Evolutionary conservation across 2,888 invertebrate species (phyloP).

Genomic region (Drosophila meridionalis): DNA sequence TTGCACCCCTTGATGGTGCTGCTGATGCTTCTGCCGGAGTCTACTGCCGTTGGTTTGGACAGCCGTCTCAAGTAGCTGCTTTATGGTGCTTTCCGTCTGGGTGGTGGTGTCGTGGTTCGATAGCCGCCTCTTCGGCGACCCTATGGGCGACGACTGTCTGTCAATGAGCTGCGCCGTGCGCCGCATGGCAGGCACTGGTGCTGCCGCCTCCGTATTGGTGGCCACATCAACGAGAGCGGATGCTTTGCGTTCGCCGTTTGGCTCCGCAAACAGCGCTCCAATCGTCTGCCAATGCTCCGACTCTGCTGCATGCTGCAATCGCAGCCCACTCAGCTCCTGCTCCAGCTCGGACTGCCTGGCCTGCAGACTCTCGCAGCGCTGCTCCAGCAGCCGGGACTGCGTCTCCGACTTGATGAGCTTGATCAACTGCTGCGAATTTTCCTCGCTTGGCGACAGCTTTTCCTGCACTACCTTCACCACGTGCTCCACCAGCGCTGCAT

Average conservation of each 20-base stretch:
- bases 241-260: not conserved
- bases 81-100: conserved; percentile 41
- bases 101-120: conserved; percentile 49
- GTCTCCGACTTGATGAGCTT: conserved; percentile 83
- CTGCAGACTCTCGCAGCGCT: conserved; percentile 73
- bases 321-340: conserved; percentile 74
- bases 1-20: conserved; percentile 61
- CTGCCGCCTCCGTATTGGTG: conserved; percentile 73
- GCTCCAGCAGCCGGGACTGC: conserved; percentile 80
- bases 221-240: conserved; percentile 52
- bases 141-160: conserved; percentile 79
- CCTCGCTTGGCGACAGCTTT: conserved; percentile 48
- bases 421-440: conserved; percentile 68
- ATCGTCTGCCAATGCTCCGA: conserved; percentile 84
- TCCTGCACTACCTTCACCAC: conserved; percentile 45
- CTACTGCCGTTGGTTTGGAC: conserved; percentile 62
- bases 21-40: not conserved
- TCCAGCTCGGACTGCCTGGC: conserved; percentile 72
- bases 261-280: conserved; percentile 75
- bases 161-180: conserved; percentile 74
- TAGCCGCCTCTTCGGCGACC: conserved; percentile 61
- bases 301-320: conserved; percentile 75
- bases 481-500: conserved; percentile 28
- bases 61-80: conserved; percentile 55
- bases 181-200: conserved; percentile 67